A percentile compares a stretch with the other conserved stretches of the same genome.
Conservation (phyloP, 2,797 vertebrate species). For the Poecile montanus region DNA sequence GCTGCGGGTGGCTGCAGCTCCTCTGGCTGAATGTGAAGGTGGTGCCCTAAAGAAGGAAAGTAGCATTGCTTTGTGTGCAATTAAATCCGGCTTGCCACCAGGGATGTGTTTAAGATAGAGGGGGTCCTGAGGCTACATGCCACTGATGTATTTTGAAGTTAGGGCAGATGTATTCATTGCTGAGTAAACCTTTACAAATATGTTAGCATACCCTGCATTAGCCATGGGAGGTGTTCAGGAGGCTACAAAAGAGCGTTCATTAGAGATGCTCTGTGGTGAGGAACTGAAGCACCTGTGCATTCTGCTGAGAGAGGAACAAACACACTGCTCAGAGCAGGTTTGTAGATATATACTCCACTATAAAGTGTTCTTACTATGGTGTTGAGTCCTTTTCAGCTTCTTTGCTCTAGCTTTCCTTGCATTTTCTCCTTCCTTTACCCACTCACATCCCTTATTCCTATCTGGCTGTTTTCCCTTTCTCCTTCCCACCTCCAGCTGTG, state of each 20-base stretch:
- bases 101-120: slow-evolving; percentile 10
- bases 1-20: neutral
- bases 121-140: slow-evolving; percentile 23
- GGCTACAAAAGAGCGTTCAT: neutral
- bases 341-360: neutral
- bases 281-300: neutral
- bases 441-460: neutral
- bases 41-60: neutral
- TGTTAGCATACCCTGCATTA: neutral
- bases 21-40: neutral
- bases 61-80: neutral
- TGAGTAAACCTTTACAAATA: neutral
- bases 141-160: slow-evolving; percentile 31
- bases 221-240: slow-evolving; percentile 16
- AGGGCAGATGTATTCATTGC: neutral
- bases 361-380: neutral
- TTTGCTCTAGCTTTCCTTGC: neutral
- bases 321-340: neutral
- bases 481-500: neutral
- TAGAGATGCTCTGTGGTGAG: neutral
- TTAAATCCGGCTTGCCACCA: slow-evolving; percentile 10
- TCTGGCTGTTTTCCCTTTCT: neutral
- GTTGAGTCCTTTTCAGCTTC: neutral
- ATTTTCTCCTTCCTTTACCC: neutral
- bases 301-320: slow-evolving; percentile 35